These are phyloP conservation scores for Allygus modestus DNA, from an alignment of 2,888 invertebrate genomes.

Conservation along the genomic window DNA sequence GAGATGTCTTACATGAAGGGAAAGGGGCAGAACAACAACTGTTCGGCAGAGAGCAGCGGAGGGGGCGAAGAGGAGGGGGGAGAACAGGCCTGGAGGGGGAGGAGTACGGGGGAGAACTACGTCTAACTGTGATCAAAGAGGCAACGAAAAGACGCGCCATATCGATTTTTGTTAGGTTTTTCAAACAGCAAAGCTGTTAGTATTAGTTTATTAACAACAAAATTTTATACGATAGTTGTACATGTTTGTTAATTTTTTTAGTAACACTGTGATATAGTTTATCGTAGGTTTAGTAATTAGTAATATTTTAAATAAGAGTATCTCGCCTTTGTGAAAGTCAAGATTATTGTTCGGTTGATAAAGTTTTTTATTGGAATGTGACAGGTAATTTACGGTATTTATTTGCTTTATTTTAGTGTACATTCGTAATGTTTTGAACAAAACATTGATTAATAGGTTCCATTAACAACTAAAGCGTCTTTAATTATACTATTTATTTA, in stretches of 20 bases:
- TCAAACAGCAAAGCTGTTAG: slow-evolving; percentile 40
- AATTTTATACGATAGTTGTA: slow-evolving; percentile 54
- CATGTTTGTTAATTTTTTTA: slow-evolving; percentile 56
- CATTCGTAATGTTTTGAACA: too few relatives aligned
- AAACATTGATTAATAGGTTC: too few relatives aligned
- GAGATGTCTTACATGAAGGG: slow-evolving; percentile 84
- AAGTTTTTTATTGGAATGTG: slow-evolving; percentile 28
- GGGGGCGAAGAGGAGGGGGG: slow-evolving; percentile 66
- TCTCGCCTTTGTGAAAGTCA: not conserved
- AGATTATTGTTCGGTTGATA: slow-evolving; percentile 1
- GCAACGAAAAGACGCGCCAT: slow-evolving; percentile 57
- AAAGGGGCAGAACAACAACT: slow-evolving; percentile 81
- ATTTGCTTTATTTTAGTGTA: not conserved
- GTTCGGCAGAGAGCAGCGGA: slow-evolving; percentile 68
- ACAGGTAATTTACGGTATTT: not conserved
- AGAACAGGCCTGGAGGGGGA: slow-evolving; percentile 67
- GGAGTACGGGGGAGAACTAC: slow-evolving; percentile 70
- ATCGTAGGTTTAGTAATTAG: slow-evolving; percentile 35
- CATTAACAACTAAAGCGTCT: too few relatives aligned
- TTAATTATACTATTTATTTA: too few relatives aligned
- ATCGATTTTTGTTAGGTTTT: not conserved
- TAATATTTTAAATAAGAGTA: slow-evolving; percentile 2
- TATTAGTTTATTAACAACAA: slow-evolving; percentile 27
- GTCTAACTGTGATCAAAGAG: slow-evolving; percentile 65
- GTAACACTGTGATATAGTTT: slow-evolving; percentile 63